These are phyloP conservation scores for Thymallus thymallus DNA, from an alignment of 2,113 vertebrate species.

Conservation along the genomic window DNA sequence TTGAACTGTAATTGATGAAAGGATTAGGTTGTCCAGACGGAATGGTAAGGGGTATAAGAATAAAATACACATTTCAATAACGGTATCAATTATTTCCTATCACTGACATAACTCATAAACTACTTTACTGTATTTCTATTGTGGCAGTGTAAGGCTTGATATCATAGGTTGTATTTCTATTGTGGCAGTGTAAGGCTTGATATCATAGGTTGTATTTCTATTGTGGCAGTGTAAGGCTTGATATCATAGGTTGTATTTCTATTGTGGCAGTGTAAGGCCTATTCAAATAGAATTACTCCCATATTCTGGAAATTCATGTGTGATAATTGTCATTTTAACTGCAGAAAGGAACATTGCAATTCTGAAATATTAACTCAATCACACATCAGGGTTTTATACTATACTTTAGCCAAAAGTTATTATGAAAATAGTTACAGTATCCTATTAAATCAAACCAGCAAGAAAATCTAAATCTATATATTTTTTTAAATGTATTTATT, in stretches of 20 bases:
- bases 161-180: not conserved
- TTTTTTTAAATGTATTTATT: not conserved
- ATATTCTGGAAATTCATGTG: too few species aligned
- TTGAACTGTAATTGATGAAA: constrained; percentile 43
- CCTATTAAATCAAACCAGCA: not conserved
- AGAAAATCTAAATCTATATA: not conserved
- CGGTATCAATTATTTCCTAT: not conserved
- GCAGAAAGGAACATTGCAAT: not conserved
- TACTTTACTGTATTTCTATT: not conserved
- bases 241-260: too few species aligned
- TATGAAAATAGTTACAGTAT: not conserved
- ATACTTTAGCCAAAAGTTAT: too few species aligned
- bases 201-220: not conserved
- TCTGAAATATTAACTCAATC: not conserved
- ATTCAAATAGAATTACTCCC: not conserved
- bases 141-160: not conserved
- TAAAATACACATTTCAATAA: constrained; percentile 5
- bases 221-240: too few species aligned
- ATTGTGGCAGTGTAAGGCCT: too few species aligned
- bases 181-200: not conserved
- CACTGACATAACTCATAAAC: not conserved
- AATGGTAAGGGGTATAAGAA: constrained; percentile 1
- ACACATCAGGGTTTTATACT: not conserved
- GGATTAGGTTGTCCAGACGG: constrained; percentile 31
- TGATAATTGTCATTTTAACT: not conserved